Evolutionary conservation across 1,140 invertebrate species (phyloP), one percentile per base, ranked within the genome.

Genomic region (Brachionus sp.): DNA sequence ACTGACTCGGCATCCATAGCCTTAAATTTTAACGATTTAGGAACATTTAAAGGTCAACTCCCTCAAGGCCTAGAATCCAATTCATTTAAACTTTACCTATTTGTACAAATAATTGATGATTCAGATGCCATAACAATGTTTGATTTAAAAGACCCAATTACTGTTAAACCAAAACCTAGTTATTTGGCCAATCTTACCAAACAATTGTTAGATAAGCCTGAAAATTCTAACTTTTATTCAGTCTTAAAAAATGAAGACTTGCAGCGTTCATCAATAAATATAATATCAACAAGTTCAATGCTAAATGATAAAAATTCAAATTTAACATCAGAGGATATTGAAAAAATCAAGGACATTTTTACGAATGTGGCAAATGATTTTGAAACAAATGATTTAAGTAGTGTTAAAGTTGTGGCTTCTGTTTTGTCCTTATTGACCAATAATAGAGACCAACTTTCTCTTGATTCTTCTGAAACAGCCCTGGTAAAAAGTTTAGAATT

Each of bases 51-150:
- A n/a, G 37, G 16, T 10, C 39, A 78, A 29, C 46, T 78, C 7
- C 77, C 77, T n/a, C 77, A 50, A 9, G 77, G 77, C 13, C 44
- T 62, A 13, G 19, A 78, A n/a, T 10, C 13, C 1, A 44, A 78
- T 23, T n/a, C 25, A n/a, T 57, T 35, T 16, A 53, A 57, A 37
- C 12, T 78, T 7, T 50, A 5, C 35, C 2, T 78, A 7, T 78
- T 78, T 78, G 77, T 78, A 13, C 25, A 78, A 53, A 50, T 78
- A 37, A 35, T 50, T 13, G 77, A 78, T 62, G 42, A 50, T 16
- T 50, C 77, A 39, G 68, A 73, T 10, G 33, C 68, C 12, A 39
- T 73, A 0, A 42, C 33, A 4, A 73, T 6, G 6, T 73, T 16
- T 39, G 33, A 73, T 7, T 16, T 73, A 16, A 10, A 37, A 23